phyloP scores from a whole-genome alignment of 2,797 vertebrate species.

The Rhinella marina region DNA sequence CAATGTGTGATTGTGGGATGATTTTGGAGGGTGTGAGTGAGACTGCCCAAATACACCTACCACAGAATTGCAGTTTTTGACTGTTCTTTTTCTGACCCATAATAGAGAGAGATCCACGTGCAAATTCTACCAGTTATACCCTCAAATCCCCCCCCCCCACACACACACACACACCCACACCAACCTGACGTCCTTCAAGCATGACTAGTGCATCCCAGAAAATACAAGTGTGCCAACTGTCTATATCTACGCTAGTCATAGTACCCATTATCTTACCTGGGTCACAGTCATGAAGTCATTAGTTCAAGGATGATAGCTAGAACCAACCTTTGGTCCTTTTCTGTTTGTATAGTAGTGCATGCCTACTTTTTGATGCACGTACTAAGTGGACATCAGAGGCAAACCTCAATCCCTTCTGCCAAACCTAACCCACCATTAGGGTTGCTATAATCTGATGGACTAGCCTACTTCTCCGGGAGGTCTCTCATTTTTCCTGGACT shows the following conservation, averaged over 20 bases:
- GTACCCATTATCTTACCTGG: not conserved
- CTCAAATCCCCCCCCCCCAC: too few relatives aligned
- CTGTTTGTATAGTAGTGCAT: not conserved
- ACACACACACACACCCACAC: too few relatives aligned
- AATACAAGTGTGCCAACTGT: not conserved
- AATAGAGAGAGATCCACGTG: not conserved
- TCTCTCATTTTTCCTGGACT: not conserved
- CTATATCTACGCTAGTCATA: not conserved
- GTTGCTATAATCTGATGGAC: not conserved
- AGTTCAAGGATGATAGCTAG: not conserved
- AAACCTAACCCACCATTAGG: not conserved
- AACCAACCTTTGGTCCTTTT: not conserved
- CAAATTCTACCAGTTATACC: not conserved
- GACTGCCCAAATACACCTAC: not conserved
- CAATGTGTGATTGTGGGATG: constrained; percentile 17
- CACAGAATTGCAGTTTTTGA: not conserved
- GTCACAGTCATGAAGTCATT: not conserved
- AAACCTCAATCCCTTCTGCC: not conserved
- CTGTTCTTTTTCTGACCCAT: not conserved
- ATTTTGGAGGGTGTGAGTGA: constrained; percentile 5
- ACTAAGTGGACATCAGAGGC: not conserved
- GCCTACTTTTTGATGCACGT: not conserved
- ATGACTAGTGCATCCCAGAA: not conserved
- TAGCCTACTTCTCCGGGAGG: not conserved
- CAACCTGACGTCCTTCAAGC: not conserved